Evolutionary conservation across 2,888 invertebrate species (phyloP).

Genomic region (Cosmorhoe ocellata): DNA sequence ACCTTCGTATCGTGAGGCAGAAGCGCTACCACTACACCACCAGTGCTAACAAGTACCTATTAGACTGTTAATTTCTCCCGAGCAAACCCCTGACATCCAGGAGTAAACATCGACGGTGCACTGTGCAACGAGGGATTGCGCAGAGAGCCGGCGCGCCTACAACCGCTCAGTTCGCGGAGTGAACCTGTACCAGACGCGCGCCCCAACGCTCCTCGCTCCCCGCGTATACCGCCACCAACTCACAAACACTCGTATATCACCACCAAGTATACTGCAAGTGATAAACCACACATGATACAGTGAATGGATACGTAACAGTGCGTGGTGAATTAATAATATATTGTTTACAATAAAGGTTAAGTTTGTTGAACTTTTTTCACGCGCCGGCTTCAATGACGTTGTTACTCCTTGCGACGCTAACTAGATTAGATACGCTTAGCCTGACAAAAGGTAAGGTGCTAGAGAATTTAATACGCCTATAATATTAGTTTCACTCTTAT

Average conservation of each 20-base stretch:
- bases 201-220: constrained; percentile 42
- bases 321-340: constrained; percentile 29
- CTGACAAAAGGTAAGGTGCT: constrained; percentile 49
- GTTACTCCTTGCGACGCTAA: constrained; percentile 53
- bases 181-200: constrained; percentile 60
- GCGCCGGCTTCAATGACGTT: constrained; percentile 72
- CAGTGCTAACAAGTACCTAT: no score
- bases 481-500: constrained; percentile 49
- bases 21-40: no score
- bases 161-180: constrained; percentile 52
- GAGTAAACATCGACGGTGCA: constrained; percentile 39
- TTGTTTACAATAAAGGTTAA: constrained; percentile 55
- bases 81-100: constrained; percentile 29
- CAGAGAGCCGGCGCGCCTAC: constrained; percentile 61
- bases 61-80: not conserved
- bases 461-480: constrained; percentile 45
- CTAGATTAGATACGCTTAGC: constrained; percentile 73
- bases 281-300: constrained; percentile 7
- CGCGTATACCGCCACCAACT: constrained; percentile 29
- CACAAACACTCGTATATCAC: constrained; percentile 33
- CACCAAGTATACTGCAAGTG: constrained; percentile 29
- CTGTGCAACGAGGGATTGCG: constrained; percentile 60
- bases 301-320: constrained; percentile 31
- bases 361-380: constrained; percentile 78
- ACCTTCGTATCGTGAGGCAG: no score